Base-by-base conservation (phyloP, 1,140 invertebrate species). In the Zaprionus ornatus region DNA sequence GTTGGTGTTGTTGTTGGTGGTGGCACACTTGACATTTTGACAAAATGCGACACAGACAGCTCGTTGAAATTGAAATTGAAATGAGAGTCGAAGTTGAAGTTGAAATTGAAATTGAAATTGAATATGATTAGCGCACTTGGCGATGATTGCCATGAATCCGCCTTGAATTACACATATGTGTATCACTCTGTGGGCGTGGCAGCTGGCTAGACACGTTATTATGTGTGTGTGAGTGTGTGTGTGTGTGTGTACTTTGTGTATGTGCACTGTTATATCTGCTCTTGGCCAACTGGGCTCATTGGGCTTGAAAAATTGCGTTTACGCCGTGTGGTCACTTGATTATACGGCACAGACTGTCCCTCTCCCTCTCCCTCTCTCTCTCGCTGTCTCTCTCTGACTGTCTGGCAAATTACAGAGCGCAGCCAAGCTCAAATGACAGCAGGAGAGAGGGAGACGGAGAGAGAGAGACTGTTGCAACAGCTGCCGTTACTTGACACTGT, bases 71-170 rank as follows among this genome's bases (percentile, higher is more conserved):
- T 71, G 60, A 50, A 50, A 50, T 45, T 50, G 45, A 50, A 50
- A 45, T 45, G 40, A n/a, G n/a, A n/a, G n/a, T n/a, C n/a, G n/a
- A n/a, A n/a, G n/a, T n/a, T n/a, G n/a, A n/a, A 40, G 37, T 40
- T 4, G 17, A 48, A 21, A 19, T 4, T 50, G 19, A 50, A 21
- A 56, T 74, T 79, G 65, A 83, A 86, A 83, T 86, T 83, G 83
- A 86, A 86, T 87, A 80, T 86, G 72, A 88, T 86, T 86, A 82
- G 83, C 79, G 78, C 73, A 73, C 72, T 83, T 68, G 59, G 52
- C 50, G 56, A 67, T 87, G 82, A 85, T 85, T 85, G 80, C 78
- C 68, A 25, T n/a, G 27, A 48, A 27, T 48, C 23, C 27, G 15
- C 71, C 29, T 19, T 54, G 55, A 87, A 83, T 87, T 77, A 83